Percentiles rank a stretch among this genome's conserved stretches.
Evolutionary conservation across 2,113 vertebrate genomes (phyloP).

Genomic region (Gallinago paraguaiae): DNA sequence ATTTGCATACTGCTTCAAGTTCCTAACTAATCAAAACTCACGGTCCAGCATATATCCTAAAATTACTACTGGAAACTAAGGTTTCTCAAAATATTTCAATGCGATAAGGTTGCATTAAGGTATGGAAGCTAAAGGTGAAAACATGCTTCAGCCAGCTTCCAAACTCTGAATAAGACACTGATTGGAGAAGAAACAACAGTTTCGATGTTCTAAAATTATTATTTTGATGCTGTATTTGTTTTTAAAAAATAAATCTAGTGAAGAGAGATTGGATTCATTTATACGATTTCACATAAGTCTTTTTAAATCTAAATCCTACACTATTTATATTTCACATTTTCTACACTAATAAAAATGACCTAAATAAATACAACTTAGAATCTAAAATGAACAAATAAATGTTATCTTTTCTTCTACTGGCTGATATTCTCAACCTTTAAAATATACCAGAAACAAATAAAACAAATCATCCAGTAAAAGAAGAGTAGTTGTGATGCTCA

Average conservation of each 20-base stretch:
- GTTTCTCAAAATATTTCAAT: background rate
- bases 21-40: background rate
- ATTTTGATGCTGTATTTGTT: background rate
- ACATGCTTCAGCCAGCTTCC: background rate
- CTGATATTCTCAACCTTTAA: background rate
- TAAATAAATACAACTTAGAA: background rate
- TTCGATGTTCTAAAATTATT: background rate
- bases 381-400: background rate
- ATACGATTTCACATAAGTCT: background rate
- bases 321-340: background rate
- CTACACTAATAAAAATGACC: background rate
- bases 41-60: fast-evolving
- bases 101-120: background rate
- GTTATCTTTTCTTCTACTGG: background rate
- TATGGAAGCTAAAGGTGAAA: background rate
- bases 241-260: background rate
- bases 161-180: background rate
- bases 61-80: background rate
- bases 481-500: background rate
- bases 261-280: background rate
- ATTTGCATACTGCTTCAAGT: background rate
- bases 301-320: background rate
- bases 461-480: background rate
- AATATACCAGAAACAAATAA: background rate
- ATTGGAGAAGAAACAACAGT: background rate